Conservation (phyloP, 2,113 vertebrate species). For the Acanthisitta chloris region DNA sequence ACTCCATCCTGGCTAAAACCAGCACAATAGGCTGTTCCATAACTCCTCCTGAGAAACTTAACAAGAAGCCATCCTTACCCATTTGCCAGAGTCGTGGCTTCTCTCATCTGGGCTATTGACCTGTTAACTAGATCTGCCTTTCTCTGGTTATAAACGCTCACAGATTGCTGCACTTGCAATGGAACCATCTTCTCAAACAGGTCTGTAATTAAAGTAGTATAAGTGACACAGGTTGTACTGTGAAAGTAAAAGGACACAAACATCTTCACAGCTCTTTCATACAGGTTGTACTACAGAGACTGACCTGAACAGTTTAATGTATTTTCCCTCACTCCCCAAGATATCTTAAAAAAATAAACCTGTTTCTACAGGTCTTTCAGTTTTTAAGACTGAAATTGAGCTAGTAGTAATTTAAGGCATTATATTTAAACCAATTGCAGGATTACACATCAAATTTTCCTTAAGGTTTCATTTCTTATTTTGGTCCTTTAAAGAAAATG, state of each 20-base stretch:
- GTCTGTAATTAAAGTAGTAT: constrained; percentile 70
- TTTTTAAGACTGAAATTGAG: not conserved
- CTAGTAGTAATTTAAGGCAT: not conserved
- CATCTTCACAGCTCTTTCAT: not conserved
- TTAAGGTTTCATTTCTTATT: not conserved
- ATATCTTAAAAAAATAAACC: not conserved
- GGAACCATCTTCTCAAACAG: constrained; percentile 99
- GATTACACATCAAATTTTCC: not conserved
- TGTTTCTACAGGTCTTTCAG: not conserved
- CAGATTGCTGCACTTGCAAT: constrained; percentile 89
- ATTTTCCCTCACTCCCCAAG: not conserved
- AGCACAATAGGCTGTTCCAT: rapidly evolving
- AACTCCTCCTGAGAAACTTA: not conserved
- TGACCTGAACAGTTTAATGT: not conserved
- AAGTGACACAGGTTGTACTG: not conserved
- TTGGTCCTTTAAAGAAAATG: not conserved
- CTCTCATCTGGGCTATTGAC: constrained; percentile 92
- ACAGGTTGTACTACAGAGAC: not conserved
- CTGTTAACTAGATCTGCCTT: constrained; percentile 91
- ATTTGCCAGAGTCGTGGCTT: constrained; percentile 94
- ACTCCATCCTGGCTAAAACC: too few species aligned
- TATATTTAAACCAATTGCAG: not conserved
- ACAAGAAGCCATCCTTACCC: constrained; percentile 74
- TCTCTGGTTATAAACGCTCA: constrained; percentile 88
- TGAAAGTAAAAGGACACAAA: not conserved